These are phyloP conservation scores for Eufriesea mexicana DNA, from an alignment of 1,140 invertebrate species.

Conservation along the genomic window DNA sequence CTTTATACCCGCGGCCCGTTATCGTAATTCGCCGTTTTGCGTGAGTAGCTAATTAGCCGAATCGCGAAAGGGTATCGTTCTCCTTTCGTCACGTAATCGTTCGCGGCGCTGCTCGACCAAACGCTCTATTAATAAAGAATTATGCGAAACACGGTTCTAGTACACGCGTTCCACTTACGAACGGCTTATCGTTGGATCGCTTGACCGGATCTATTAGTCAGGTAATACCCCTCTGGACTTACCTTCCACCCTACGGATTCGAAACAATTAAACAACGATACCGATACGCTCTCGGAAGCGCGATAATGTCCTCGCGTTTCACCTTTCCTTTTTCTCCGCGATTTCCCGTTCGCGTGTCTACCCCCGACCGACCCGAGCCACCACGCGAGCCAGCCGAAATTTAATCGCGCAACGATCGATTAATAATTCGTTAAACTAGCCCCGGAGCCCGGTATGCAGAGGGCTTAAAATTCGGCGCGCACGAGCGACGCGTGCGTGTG, in stretches of 20 bases:
- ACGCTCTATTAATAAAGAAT: constrained; percentile 35
- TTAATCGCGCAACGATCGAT: constrained; percentile 25
- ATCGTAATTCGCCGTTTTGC: constrained; percentile 51
- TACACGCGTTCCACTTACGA: constrained; percentile 27
- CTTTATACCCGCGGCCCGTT: constrained; percentile 1
- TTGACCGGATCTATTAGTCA: background rate
- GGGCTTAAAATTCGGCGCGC: constrained; percentile 42
- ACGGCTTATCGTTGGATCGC: constrained; percentile 2
- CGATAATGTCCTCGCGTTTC: background rate
- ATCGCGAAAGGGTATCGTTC: constrained; percentile 31
- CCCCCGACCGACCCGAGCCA: background rate
- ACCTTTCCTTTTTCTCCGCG: no score
- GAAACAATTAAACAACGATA: constrained; percentile 3
- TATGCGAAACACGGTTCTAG: constrained; percentile 28
- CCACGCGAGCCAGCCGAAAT: background rate
- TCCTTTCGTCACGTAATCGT: constrained; percentile 31
- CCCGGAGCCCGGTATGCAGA: background rate
- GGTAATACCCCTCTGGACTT: no score
- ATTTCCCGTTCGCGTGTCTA: background rate
- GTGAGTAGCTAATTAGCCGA: constrained; percentile 46
- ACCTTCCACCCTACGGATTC: background rate
- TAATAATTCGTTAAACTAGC: constrained; percentile 28
- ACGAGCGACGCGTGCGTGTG: constrained; percentile 1
- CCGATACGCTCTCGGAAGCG: background rate
- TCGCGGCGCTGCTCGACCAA: constrained; percentile 3